Evolutionary conservation across 2,888 invertebrate genomes (phyloP).

Genomic region (Erynnis tages): DNA sequence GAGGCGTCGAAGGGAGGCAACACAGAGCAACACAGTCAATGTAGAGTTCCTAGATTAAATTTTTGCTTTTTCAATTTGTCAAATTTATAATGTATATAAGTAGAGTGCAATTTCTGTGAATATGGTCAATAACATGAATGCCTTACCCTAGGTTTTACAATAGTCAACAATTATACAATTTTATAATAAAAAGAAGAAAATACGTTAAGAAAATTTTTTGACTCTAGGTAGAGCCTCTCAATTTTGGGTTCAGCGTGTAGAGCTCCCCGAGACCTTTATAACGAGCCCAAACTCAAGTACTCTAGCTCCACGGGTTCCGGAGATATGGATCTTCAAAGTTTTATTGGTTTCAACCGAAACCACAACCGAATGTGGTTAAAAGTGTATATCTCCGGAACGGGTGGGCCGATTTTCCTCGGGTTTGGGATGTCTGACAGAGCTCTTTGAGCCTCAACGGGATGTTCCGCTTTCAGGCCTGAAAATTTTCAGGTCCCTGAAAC

Average conservation of each 20-base stretch:
- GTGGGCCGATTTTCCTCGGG: neutral
- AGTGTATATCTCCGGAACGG: neutral
- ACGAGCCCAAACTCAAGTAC: slow-evolving; percentile 2
- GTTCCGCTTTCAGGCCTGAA: neutral
- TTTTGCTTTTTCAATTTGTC: too few species aligned
- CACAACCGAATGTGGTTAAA: neutral
- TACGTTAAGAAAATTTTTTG: too few species aligned
- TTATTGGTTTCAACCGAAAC: neutral
- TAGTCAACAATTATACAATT: too few species aligned
- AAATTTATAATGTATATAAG: too few species aligned
- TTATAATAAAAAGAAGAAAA: too few species aligned
- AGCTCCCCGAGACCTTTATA: slow-evolving; percentile 1
- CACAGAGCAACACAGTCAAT: too few species aligned
- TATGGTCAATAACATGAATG: too few species aligned
- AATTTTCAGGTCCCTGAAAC: neutral
- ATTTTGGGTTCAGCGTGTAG: neutral
- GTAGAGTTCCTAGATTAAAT: too few species aligned
- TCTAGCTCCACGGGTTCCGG: neutral
- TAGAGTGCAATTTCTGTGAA: too few species aligned
- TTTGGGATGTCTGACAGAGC: neutral
- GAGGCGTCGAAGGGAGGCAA: too few species aligned
- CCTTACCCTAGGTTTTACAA: too few species aligned
- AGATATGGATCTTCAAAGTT: neutral
- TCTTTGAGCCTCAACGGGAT: neutral
- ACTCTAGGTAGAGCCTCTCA: slow-evolving; percentile 10